Evolutionary conservation across 1,140 invertebrate species (phyloP).

Genomic region (Laodelphax striatellus): DNA sequence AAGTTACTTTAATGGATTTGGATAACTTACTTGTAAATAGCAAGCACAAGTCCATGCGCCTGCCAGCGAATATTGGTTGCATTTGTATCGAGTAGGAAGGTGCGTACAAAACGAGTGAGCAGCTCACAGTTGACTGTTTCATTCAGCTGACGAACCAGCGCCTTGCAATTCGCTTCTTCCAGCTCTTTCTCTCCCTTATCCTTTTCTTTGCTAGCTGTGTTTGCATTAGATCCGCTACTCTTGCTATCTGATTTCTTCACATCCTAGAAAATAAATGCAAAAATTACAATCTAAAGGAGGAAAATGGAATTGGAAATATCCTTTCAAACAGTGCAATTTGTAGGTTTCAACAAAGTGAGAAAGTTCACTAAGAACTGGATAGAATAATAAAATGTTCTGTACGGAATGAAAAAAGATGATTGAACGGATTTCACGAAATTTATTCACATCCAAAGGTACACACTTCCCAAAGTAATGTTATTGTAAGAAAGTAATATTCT

Average conservation of each 20-base stretch:
- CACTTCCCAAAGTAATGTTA: too few species aligned
- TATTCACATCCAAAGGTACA: too few species aligned
- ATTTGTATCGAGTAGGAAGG: slow-evolving; percentile 89
- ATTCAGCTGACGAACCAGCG: slow-evolving; percentile 57
- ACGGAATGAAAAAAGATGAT: too few species aligned
- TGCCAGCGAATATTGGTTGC: slow-evolving; percentile 89
- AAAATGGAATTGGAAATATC: too few species aligned
- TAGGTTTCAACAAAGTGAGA: too few species aligned
- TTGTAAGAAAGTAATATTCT: too few species aligned
- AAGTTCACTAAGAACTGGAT: too few species aligned
- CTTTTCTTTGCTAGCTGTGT: background rate
- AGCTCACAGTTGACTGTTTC: slow-evolving; percentile 52
- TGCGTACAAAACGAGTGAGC: slow-evolving; percentile 71
- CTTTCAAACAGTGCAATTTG: too few species aligned
- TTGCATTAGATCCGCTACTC: slow-evolving; percentile 15
- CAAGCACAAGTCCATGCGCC: slow-evolving; percentile 77
- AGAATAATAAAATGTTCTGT: too few species aligned
- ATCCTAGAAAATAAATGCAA: background rate
- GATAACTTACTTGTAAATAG: slow-evolving; percentile 62
- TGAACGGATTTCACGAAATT: too few species aligned
- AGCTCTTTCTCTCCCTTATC: slow-evolving; percentile 43
- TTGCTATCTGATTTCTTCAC: slow-evolving; percentile 1
- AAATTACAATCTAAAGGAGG: too few species aligned
- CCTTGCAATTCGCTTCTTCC: slow-evolving; percentile 55
- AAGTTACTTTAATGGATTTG: too few species aligned